Percentiles rank a stretch among this genome's conserved stretches.
These are phyloP conservation scores for Pedicia rivosa DNA, from an alignment of 2,888 invertebrate genomes.

Conservation along the genomic window DNA sequence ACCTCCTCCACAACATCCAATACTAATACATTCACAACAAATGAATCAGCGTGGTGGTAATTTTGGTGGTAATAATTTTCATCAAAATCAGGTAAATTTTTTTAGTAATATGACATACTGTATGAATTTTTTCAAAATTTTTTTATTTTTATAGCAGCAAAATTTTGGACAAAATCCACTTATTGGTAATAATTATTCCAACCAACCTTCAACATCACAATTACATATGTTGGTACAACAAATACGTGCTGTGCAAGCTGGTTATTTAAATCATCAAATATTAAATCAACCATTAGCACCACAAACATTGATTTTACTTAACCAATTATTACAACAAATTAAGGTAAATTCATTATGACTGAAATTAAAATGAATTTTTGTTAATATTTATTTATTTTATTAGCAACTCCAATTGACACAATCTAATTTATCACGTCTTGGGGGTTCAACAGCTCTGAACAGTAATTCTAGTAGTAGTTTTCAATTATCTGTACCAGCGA, in stretches of 20 bases:
- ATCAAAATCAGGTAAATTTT: slow-evolving; percentile 9
- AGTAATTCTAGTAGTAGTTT: slow-evolving; percentile 33
- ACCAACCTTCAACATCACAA: slow-evolving; percentile 65
- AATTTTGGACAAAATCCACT: slow-evolving; percentile 3
- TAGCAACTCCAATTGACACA: slow-evolving; percentile 32
- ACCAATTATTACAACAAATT: slow-evolving; percentile 82
- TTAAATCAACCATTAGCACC: slow-evolving; percentile 90
- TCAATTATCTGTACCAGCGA: slow-evolving; percentile 73
- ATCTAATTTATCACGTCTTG: slow-evolving; percentile 23
- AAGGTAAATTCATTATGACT: slow-evolving; percentile 32
- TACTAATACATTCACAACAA: slow-evolving; percentile 19
- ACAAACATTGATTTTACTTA: slow-evolving; percentile 76
- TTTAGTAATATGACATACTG: slow-evolving; percentile 17
- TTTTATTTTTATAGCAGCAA: too few species aligned
- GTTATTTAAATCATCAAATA: slow-evolving; percentile 85
- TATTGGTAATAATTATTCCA: slow-evolving; percentile 17
- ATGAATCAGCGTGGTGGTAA: slow-evolving; percentile 16
- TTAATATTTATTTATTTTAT: background rate
- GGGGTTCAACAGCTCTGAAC: slow-evolving; percentile 15
- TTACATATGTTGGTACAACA: slow-evolving; percentile 58
- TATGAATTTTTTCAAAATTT: too few species aligned
- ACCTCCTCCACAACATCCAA: slow-evolving; percentile 32
- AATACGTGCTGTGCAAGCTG: slow-evolving; percentile 86
- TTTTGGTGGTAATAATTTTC: slow-evolving; percentile 18
- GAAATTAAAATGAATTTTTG: background rate